Evolutionary conservation across 2,113 vertebrate species (phyloP), one percentile per base, ranked within the genome.

Genomic region (Meleagris gallopavo): DNA sequence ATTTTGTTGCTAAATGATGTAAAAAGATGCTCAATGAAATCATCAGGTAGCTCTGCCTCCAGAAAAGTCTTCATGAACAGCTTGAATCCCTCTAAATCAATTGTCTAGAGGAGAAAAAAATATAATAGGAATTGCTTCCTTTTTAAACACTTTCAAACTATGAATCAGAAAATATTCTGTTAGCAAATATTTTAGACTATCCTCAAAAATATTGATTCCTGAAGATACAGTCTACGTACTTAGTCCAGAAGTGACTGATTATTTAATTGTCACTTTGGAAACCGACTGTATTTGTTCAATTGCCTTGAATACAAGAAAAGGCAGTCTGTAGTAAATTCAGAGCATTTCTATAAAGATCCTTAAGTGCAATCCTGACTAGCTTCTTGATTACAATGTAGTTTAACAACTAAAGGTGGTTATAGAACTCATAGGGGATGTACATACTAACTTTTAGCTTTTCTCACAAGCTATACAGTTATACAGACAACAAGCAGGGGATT

Each of bases 21-120:
- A 97, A 99, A 99, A 90, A 99, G 98, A 95, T 99, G 99, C 69
- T 98, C 98, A 90, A 97, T 97, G 89, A 99, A 99, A 83, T 99
- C 98, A 13, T 99, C 98, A 0, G 99, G 98, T 71, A 99, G 97
- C 30, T 99, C 98, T 4, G 98, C 99, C 95, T 99, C 99, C 95
- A 99, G 96, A 93, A 99, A 99, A 8, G 99, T 99, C 97, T 99
- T 99, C 99, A 99, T 99, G 92, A 99, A 99, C 40, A 99, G 96
- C 97, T 98, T 99, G 97, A 99, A 99, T 29, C 99, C 99, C 95
- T 99, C 98, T 96, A 99, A 99, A 98, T 99, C 99, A 76, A 99
- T 99, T 32, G 98, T 98, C 99, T 99, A 61, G 30, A 79, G 10
- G 11, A 9, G 41, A 40, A 25, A 54, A 80, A 79, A 69, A 78